Evolutionary conservation across 1,140 invertebrate genomes (phyloP).

Genomic region (Harpegnathos saltator): DNA sequence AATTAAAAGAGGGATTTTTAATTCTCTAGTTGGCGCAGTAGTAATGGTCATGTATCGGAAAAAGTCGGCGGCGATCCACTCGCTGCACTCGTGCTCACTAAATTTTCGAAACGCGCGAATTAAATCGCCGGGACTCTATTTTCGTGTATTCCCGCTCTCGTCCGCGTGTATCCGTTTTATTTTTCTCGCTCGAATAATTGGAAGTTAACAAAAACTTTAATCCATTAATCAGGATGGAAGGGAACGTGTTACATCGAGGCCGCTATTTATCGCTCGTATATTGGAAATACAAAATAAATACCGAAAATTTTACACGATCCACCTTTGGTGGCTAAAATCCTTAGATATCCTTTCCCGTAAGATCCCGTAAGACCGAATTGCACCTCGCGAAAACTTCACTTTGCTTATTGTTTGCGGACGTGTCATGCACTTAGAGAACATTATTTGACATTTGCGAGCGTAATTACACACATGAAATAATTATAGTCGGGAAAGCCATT

Average conservation of each 20-base stretch:
- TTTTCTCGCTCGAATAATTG: not conserved
- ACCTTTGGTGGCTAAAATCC: not conserved
- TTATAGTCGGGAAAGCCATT: too few relatives aligned
- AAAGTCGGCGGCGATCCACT: not conserved
- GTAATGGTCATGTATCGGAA: not conserved
- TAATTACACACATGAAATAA: too few relatives aligned
- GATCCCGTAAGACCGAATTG: too few relatives aligned
- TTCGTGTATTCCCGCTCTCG: not conserved
- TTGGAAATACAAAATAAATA: not conserved
- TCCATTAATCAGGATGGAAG: not conserved
- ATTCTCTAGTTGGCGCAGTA: not conserved
- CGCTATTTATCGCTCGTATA: not conserved
- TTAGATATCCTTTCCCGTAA: not conserved
- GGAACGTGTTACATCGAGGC: not conserved
- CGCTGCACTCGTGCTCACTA: not conserved
- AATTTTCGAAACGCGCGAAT: slow-evolving; percentile 1
- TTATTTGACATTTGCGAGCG: too few relatives aligned
- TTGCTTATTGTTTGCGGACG: too few relatives aligned
- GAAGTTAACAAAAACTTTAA: not conserved
- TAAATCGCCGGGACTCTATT: not conserved
- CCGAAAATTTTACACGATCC: not conserved
- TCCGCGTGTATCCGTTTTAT: not conserved
- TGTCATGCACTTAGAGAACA: too few relatives aligned
- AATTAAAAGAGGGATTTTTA: slow-evolving; percentile 6
- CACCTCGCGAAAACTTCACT: too few relatives aligned